A percentile compares a stretch with the other conserved stretches of the same genome.
These are phyloP conservation scores for Nannospalax galili DNA, from an alignment of 2,113 vertebrate species.

Conservation along the genomic window DNA sequence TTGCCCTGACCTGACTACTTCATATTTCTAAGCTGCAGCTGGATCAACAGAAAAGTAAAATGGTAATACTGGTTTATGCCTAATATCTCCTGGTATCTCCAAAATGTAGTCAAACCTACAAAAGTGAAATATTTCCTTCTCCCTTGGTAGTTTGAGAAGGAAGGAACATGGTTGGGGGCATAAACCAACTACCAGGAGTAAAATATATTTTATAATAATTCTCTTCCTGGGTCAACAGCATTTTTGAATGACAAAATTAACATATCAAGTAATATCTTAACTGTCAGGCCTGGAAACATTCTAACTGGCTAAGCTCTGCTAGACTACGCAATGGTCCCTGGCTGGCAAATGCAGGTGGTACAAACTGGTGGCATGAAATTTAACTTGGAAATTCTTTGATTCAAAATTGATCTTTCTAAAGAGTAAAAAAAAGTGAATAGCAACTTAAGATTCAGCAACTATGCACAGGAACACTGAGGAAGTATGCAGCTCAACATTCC, in stretches of 20 bases:
- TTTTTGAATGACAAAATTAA: slow-evolving; percentile 26
- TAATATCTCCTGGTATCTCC: background rate
- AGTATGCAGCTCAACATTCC: background rate
- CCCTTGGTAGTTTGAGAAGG: background rate
- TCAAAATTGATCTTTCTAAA: background rate
- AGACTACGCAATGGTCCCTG: background rate
- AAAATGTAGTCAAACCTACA: background rate
- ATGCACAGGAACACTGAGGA: background rate
- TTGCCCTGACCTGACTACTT: background rate
- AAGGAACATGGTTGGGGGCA: background rate
- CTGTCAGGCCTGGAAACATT: background rate
- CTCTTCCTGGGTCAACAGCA: background rate
- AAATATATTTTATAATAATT: slow-evolving; percentile 33
- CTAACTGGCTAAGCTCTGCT: background rate
- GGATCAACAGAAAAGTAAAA: slow-evolving; percentile 41
- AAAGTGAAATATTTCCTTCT: slow-evolving; percentile 50
- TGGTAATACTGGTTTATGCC: background rate
- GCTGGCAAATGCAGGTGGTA: background rate
- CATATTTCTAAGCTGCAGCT: background rate
- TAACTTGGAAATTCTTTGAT: slow-evolving; percentile 43
- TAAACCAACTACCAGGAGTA: background rate
- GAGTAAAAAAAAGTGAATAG: background rate
- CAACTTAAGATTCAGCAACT: background rate
- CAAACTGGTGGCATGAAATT: slow-evolving; percentile 42
- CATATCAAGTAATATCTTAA: background rate